phyloP scores from a whole-genome alignment of 2,113 vertebrate genomes.

The Podarcis muralis region DNA sequence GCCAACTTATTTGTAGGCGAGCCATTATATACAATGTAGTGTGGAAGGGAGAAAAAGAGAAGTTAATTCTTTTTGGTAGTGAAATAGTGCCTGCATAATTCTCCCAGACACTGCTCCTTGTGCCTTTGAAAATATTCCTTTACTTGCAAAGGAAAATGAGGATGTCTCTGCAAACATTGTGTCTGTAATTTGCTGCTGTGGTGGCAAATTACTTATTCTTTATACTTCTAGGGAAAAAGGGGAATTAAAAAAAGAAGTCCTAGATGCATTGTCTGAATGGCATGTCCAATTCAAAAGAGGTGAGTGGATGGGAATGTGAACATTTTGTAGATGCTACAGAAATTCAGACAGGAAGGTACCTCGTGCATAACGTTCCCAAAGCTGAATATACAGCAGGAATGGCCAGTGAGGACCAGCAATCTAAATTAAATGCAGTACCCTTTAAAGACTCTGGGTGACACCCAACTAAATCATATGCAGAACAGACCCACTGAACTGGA shows the following conservation, averaged over 20 bases:
- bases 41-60: background rate
- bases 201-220: background rate
- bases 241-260: background rate
- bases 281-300: background rate
- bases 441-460: background rate
- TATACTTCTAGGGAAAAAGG: background rate
- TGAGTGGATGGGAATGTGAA: background rate
- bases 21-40: background rate
- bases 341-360: background rate
- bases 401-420: background rate
- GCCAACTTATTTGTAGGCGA: conserved; percentile 19
- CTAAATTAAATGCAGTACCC: background rate
- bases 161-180: conserved; percentile 40
- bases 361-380: background rate
- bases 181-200: conserved; percentile 16
- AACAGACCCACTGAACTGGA: no score
- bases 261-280: background rate
- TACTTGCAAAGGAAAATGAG: conserved; percentile 12
- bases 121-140: conserved; percentile 46
- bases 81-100: background rate
- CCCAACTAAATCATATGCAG: no score
- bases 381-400: background rate
- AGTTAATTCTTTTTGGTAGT: background rate
- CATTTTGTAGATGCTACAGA: background rate
- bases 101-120: conserved; percentile 31